These are phyloP conservation scores for Anoura caudifer DNA, from an alignment of 2,113 vertebrate genomes.

Conservation along the genomic window DNA sequence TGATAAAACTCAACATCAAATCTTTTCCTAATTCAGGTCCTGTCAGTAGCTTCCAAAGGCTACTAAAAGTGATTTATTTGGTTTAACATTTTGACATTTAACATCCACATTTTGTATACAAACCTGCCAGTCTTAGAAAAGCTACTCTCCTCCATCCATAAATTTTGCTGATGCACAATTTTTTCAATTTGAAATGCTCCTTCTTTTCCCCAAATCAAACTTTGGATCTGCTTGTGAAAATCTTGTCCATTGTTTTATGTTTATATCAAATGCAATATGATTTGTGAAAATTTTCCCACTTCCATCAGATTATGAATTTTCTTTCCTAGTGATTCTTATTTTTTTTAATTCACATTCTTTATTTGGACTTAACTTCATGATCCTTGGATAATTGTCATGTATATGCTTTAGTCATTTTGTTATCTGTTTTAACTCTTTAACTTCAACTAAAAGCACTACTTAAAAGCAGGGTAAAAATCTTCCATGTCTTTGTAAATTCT, in stretches of 20 bases:
- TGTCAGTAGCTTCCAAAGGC: background rate
- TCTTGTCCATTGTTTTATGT: background rate
- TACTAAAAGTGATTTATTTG: background rate
- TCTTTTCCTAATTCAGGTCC: background rate
- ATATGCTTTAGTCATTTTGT: background rate
- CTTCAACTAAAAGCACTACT: background rate
- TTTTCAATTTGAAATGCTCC: background rate
- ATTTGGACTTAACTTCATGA: background rate
- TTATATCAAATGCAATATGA: background rate
- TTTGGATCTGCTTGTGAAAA: background rate
- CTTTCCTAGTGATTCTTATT: background rate
- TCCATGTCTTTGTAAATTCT: background rate
- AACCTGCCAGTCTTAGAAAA: background rate
- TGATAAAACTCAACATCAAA: conserved; percentile 37
- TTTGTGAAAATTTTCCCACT: background rate
- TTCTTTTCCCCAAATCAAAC: background rate
- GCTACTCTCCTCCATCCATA: background rate
- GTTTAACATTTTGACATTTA: background rate
- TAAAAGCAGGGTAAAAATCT: background rate
- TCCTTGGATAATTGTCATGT: background rate
- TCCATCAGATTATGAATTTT: background rate
- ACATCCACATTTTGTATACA: background rate
- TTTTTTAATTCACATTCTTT: background rate
- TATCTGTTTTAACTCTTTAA: background rate
- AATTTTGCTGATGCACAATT: background rate